Evolutionary conservation across 53 echinoderm and acorn worm genomes (phyloP).

Genomic region (Zoroaster sp.): DNA sequence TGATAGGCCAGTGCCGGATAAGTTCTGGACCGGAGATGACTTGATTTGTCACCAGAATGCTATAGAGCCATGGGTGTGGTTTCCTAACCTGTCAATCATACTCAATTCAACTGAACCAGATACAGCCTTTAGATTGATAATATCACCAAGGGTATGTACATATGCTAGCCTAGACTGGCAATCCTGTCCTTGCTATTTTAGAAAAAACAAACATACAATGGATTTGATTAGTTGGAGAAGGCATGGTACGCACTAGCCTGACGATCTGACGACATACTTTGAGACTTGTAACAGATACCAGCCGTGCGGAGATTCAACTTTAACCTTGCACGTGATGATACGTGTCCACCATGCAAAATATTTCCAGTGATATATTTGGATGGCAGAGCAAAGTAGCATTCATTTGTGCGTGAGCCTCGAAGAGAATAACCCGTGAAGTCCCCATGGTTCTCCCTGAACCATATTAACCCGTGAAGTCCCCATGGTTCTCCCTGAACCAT

Average conservation of each 20-base stretch:
- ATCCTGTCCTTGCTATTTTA: background rate
- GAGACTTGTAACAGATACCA: background rate
- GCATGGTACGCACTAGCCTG: background rate
- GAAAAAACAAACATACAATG: background rate
- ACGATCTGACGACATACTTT: background rate
- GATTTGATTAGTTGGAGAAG: background rate
- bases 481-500: no score
- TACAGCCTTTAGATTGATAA: conserved; percentile 68
- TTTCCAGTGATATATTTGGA: no score
- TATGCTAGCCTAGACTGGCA: background rate
- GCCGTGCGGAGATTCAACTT: background rate
- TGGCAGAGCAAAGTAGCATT: no score
- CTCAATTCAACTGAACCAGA: conserved; percentile 59
- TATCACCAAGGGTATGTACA: conserved; percentile 81
- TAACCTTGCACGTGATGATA: no score
- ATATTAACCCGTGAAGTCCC: no score
- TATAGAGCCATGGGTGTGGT: conserved; percentile 67
- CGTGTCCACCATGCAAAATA: no score
- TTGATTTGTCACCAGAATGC: conserved; percentile 67
- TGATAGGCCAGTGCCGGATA: conserved; percentile 17
- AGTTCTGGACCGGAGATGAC: conserved; percentile 76
- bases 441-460: no score
- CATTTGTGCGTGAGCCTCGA: no score
- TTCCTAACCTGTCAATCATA: conserved; percentile 78
- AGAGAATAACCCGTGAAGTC: no score